phyloP scores from a whole-genome alignment of 2,113 vertebrate genomes.

The zebrafish (Danio rerio) region GRCz12tu NC_133182.1:26349001-26349500 shows the following conservation, averaged over 20 bases:
- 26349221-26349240: background rate
- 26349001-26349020: background rate
- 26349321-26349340: conserved; percentile 6
- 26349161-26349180: background rate
- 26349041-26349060: background rate
- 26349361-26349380: background rate
- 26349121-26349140: background rate
- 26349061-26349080: background rate
- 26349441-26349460: too few species aligned
- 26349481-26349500: too few species aligned
- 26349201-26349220: background rate
- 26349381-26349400: too few species aligned
- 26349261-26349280: conserved; percentile 45
- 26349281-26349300: conserved; percentile 24
- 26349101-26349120: background rate
- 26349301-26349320: conserved; percentile 42
- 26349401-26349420: too few species aligned
- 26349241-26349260: conserved; percentile 49
- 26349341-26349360: background rate
- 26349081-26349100: background rate
- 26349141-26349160: background rate
- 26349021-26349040: background rate
- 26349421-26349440: too few species aligned
- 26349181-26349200: background rate
- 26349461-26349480: too few species aligned